A percentile compares a stretch with the other conserved stretches of the same genome.
These are phyloP conservation scores for Terebella lapidaria DNA, from an alignment of 2,888 invertebrate genomes.

Conservation along the genomic window DNA sequence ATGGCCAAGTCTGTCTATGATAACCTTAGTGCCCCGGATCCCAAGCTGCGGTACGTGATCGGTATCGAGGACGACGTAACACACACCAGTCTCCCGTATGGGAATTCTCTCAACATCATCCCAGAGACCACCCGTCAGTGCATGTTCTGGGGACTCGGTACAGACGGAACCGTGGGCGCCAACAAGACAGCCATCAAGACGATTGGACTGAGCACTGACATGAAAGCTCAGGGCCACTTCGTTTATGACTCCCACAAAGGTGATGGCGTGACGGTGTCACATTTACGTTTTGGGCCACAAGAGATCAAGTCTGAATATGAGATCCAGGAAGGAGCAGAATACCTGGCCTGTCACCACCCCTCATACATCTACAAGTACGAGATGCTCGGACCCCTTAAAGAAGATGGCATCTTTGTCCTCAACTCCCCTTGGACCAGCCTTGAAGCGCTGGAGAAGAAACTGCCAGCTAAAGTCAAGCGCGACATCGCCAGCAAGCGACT, in stretches of 20 bases:
- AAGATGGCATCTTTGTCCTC: conserved; percentile 25
- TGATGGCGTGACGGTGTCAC: conserved; percentile 27
- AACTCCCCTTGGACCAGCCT: conserved; percentile 26
- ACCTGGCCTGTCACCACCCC: conserved; percentile 22
- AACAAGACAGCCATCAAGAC: conserved; percentile 26
- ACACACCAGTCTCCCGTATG: conserved; percentile 21
- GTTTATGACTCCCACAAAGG: conserved; percentile 28
- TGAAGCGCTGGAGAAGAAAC: conserved; percentile 23
- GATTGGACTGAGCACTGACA: conserved; percentile 23
- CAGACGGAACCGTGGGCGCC: conserved; percentile 28
- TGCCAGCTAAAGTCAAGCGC: conserved; percentile 22
- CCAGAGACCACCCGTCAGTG: conserved; percentile 18
- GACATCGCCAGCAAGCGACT: conserved; percentile 24
- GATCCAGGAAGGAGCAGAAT: conserved; percentile 22
- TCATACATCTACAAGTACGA: conserved; percentile 27
- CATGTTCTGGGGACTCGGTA: conserved; percentile 27
- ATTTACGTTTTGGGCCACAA: conserved; percentile 26
- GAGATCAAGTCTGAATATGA: conserved; percentile 23
- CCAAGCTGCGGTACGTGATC: conserved; percentile 23
- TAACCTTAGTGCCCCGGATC: conserved; percentile 22
- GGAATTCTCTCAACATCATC: conserved; percentile 13
- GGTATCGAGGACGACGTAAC: conserved; percentile 29
- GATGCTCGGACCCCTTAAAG: conserved; percentile 24
- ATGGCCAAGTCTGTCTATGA: conserved; percentile 26
- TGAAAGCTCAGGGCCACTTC: conserved; percentile 27